A percentile compares a stretch with the other conserved stretches of the same genome.
Evolutionary conservation across 2,797 vertebrate genomes (phyloP).

Genomic region (Masticophis lateralis): DNA sequence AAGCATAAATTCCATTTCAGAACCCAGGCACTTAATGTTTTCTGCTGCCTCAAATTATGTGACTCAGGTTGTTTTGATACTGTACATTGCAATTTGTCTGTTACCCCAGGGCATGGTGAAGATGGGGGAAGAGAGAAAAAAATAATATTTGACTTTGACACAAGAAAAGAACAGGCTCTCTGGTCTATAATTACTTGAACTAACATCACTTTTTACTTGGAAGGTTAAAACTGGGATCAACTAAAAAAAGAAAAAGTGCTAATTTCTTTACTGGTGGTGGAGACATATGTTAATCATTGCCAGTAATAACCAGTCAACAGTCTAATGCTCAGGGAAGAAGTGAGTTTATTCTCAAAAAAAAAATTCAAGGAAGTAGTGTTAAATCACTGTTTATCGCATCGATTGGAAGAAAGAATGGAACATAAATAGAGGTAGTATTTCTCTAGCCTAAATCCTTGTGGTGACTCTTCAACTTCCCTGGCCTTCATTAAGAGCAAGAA

Average conservation of each 20-base stretch:
- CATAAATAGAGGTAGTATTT: neutral
- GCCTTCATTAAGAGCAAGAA: neutral
- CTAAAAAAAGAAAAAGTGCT: conserved; percentile 10
- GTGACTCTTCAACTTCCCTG: neutral
- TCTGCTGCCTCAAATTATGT: conserved; percentile 65
- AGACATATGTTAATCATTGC: neutral
- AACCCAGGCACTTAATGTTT: conserved; percentile 35
- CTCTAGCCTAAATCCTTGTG: neutral
- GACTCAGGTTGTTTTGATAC: conserved; percentile 37
- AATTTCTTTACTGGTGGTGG: neutral
- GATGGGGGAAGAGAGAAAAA: neutral
- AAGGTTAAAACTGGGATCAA: conserved; percentile 18
- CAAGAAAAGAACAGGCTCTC: conserved; percentile 29
- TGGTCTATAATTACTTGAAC: conserved; percentile 30
- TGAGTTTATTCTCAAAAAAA: neutral
- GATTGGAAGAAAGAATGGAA: neutral
- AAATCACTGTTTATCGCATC: neutral
- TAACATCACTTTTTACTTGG: conserved; percentile 12
- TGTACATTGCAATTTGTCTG: conserved; percentile 41
- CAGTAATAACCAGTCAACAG: neutral
- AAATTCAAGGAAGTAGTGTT: neutral
- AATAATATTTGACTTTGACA: conserved; percentile 38
- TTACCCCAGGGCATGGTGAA: conserved; percentile 45
- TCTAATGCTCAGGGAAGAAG: neutral
- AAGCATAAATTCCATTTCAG: conserved; percentile 50